A percentile compares a stretch with the other conserved stretches of the same genome.
phyloP scores from a whole-genome alignment of 2,797 vertebrate species.

The Poeciliopsis presidionis region DNA sequence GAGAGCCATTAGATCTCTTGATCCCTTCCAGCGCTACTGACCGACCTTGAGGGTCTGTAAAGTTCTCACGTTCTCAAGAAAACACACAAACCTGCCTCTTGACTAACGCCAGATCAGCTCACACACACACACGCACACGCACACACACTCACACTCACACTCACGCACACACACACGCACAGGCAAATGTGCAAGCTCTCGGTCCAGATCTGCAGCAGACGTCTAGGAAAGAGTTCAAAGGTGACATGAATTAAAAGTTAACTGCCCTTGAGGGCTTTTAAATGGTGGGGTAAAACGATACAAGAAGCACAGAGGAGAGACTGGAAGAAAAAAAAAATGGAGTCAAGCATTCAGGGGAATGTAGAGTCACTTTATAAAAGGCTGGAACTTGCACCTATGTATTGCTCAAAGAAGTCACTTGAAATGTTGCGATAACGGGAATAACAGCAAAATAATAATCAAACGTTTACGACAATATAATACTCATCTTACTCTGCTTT shows the following conservation, averaged over 20 bases:
- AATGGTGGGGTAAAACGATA: conserved; percentile 56
- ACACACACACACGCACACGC: neutral
- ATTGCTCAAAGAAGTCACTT: neutral
- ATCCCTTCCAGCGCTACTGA: conserved; percentile 67
- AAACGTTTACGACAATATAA: neutral
- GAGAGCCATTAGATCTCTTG: conserved; percentile 55
- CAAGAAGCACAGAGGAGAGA: conserved; percentile 29
- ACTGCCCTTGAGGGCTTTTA: conserved; percentile 74
- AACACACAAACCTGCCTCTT: conserved; percentile 41
- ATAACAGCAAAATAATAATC: neutral
- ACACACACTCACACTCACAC: neutral
- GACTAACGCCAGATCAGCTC: conserved; percentile 54
- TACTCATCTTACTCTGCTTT: neutral
- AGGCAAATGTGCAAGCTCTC: conserved; percentile 20
- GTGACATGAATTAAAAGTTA: conserved; percentile 77
- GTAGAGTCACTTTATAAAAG: conserved; percentile 21
- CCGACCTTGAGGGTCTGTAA: conserved; percentile 76
- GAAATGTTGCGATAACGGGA: neutral
- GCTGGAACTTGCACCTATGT: neutral
- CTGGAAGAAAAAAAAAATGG: conserved; percentile 15
- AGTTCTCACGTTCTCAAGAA: conserved; percentile 78
- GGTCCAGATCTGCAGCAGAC: conserved; percentile 54
- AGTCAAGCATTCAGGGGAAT: conserved; percentile 24
- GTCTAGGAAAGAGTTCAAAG: conserved; percentile 72
- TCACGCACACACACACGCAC: conserved; percentile 7